These are phyloP conservation scores for Hylaeus anthracinus DNA, from an alignment of 1,140 invertebrate genomes.

Conservation along the genomic window DNA sequence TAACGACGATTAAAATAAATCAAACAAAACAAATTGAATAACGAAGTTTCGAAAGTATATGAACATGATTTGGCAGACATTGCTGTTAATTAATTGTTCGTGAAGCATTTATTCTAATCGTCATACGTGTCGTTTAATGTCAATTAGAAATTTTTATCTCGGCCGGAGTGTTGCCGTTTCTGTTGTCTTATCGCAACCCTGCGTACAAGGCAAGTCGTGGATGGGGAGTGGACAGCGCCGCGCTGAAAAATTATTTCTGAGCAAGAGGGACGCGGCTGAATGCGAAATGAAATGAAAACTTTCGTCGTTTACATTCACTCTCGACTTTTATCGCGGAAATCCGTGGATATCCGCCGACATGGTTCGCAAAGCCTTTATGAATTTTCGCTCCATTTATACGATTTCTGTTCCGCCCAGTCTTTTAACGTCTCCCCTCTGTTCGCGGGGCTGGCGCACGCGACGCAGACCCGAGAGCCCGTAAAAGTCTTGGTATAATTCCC, in stretches of 20 bases:
- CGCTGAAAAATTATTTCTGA: conserved; percentile 7
- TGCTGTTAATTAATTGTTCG: too few relatives aligned
- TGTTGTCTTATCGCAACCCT: not conserved
- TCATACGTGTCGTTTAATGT: too few relatives aligned
- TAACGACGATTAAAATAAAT: too few relatives aligned
- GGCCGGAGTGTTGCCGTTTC: too few relatives aligned
- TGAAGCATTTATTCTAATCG: too few relatives aligned
- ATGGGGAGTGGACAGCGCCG: too few relatives aligned
- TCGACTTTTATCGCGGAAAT: conserved; percentile 36
- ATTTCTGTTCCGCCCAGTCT: conserved; percentile 16
- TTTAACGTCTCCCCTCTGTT: not conserved
- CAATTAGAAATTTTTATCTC: too few relatives aligned
- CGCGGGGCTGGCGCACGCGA: not conserved
- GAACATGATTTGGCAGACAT: too few relatives aligned
- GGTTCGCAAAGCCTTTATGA: conserved; percentile 27
- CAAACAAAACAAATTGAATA: too few relatives aligned
- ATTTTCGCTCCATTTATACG: conserved; percentile 28
- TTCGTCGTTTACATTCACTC: conserved; percentile 41
- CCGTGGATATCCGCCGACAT: conserved; percentile 34
- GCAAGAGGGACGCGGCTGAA: conserved; percentile 6
- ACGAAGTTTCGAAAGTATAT: too few relatives aligned
- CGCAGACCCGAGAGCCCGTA: not conserved
- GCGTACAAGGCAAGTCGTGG: not conserved
- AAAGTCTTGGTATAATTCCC: conserved; percentile 27
- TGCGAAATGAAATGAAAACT: conserved; percentile 43